Evolutionary conservation across 2,888 invertebrate genomes (phyloP), one percentile per base, ranked within the genome.

Genomic region (Mythimna impura): DNA sequence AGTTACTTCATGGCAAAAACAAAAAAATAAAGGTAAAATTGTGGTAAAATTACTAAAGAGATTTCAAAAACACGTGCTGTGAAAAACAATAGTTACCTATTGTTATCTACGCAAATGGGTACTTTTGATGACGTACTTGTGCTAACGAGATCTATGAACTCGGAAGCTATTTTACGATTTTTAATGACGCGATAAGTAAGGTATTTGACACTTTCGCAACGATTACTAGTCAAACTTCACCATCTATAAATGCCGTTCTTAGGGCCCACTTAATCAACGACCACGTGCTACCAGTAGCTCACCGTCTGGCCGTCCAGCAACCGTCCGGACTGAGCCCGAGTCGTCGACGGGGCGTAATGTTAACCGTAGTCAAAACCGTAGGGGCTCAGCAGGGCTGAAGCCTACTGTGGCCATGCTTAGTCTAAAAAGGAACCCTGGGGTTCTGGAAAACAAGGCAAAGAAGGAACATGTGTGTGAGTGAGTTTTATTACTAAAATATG

Each of bases 131-230:
- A 67, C 73, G 73, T 47, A 12, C 34, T 71, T 62, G 76, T 83
- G 85, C 82, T 89, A 89, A 91, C 84, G 90, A 88, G 87, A 90
- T 88, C 84, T 84, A 87, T 91, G 89, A 91, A 91, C 91, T 91
- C 86, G 89, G 90, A 91, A 91, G 89, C 83, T 76, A 82, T 84
- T 80, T 81, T 60, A 71, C 87, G 89, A 90, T 89, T 88, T 89
- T 84, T 87, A 87, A 81, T 73, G 63, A 30, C 34, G 52, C 40
- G 62, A 40, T 43, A 50, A 68, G 40, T 43, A 50, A 68, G 40
- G 54, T 50, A 71, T 66, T 76, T 71, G 80, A 74, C 78, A 81
- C 74, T 83, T 84, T 79, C 50, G 80, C 75, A 78, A 81, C 47
- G 22, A 25, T 50, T 60, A 80, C 62, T 62, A 58, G 65, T 73